A percentile compares a stretch with the other conserved stretches of the same genome.
phyloP scores from a whole-genome alignment of 2,888 invertebrate genomes.

The Drosophila lutescens region DNA sequence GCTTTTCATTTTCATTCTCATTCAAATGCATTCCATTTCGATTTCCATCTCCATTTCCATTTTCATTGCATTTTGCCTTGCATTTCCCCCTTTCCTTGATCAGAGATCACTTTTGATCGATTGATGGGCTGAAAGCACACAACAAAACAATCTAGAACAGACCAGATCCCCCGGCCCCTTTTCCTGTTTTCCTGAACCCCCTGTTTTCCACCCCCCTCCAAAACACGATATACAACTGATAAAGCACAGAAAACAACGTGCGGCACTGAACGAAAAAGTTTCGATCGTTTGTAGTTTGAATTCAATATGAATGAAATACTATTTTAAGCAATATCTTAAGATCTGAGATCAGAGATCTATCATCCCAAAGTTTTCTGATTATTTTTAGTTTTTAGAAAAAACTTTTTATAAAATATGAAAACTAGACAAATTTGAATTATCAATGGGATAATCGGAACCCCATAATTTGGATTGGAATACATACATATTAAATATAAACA shows the following conservation, averaged over 20 bases:
- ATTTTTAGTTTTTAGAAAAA: not conserved
- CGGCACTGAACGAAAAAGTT: conserved; percentile 7
- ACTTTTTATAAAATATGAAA: not conserved
- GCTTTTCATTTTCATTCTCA: conserved; percentile 24
- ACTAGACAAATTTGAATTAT: too few species aligned
- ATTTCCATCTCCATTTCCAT: conserved; percentile 24
- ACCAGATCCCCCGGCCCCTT: not conserved
- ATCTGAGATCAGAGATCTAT: not conserved
- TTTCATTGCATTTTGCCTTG: conserved; percentile 25
- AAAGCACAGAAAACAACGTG: conserved; percentile 18
- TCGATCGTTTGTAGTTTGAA: not conserved
- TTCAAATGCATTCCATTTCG: conserved; percentile 26
- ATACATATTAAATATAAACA: too few species aligned
- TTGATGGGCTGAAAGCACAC: conserved; percentile 20
- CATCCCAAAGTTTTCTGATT: not conserved
- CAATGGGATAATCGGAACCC: too few species aligned
- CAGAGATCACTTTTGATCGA: conserved; percentile 31
- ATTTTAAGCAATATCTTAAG: too few species aligned
- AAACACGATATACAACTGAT: conserved; percentile 21
- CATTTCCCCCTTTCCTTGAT: conserved; percentile 4
- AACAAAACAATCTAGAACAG: conserved; percentile 34
- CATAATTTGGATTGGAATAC: too few species aligned
- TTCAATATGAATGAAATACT: not conserved
- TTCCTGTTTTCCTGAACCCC: not conserved
- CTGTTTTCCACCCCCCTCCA: not conserved